These are phyloP conservation scores for Elgaria multicarinata DNA, from an alignment of 2,113 vertebrate species.

Conservation along the genomic window DNA sequence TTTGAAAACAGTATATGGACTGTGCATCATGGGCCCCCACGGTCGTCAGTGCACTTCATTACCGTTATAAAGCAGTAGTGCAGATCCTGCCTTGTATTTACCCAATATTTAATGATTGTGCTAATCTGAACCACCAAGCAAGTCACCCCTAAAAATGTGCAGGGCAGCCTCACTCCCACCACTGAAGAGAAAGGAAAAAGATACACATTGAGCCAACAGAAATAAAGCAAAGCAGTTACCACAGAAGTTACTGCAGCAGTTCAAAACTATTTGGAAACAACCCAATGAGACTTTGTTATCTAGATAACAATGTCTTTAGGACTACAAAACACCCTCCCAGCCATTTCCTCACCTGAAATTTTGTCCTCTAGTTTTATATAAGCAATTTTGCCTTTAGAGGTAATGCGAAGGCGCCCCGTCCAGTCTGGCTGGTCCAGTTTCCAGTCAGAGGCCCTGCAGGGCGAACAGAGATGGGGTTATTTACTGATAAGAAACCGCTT, in stretches of 20 bases:
- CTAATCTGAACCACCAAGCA: background rate
- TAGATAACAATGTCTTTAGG: background rate
- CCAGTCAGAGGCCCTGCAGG: constrained; percentile 94
- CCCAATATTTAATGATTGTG: no score
- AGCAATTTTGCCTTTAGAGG: constrained; percentile 92
- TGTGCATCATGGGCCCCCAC: no score
- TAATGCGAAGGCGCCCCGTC: constrained; percentile 94
- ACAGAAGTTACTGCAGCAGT: background rate
- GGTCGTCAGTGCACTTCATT: no score
- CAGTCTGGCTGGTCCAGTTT: constrained; percentile 96
- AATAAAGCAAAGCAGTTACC: background rate
- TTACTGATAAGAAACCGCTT: background rate
- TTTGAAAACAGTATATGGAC: no score
- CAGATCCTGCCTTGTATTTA: no score
- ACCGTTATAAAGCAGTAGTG: no score
- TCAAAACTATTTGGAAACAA: no score
- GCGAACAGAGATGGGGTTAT: constrained; percentile 18
- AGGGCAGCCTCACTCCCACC: background rate
- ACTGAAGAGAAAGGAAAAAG: background rate
- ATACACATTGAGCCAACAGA: background rate
- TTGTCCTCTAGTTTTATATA: constrained; percentile 97
- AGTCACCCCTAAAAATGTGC: background rate
- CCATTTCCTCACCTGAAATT: constrained; percentile 83
- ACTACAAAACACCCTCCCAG: background rate
- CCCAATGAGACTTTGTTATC: background rate